Conservation (phyloP, 2,888 invertebrate genomes). For the Oscheius sp. region DNA sequence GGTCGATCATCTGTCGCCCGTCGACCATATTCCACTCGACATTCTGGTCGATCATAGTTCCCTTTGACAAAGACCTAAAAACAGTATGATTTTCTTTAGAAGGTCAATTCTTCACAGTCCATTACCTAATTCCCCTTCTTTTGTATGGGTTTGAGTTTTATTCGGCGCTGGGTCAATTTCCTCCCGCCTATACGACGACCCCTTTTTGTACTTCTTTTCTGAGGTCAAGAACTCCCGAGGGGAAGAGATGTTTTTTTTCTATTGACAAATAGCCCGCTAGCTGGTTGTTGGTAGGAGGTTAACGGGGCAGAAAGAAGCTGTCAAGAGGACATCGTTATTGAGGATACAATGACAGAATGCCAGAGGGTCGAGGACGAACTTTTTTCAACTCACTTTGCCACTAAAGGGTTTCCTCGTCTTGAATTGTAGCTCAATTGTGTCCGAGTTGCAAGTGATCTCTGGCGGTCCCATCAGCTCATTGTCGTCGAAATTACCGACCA, state of each 20-base stretch:
- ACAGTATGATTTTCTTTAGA: background rate
- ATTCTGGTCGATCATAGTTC: slow-evolving; percentile 71
- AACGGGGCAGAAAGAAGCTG: slow-evolving; percentile 1
- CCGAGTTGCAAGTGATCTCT: slow-evolving; percentile 69
- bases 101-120: background rate
- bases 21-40: slow-evolving; percentile 58
- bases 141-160: no score
- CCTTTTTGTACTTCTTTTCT: no score
- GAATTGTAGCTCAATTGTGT: slow-evolving; percentile 72
- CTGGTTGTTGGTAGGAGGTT: background rate
- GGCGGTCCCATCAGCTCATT: slow-evolving; percentile 66
- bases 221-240: no score
- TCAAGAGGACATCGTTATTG: background rate
- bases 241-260: no score
- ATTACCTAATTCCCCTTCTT: background rate
- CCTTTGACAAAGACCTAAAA: slow-evolving; percentile 71
- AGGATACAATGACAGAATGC: background rate
- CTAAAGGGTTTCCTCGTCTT: slow-evolving; percentile 66
- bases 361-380: background rate
- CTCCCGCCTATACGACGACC: background rate
- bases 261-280: no score
- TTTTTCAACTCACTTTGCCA: slow-evolving; percentile 41
- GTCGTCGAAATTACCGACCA: slow-evolving; percentile 33
- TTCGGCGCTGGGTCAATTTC: no score
- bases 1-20: slow-evolving; percentile 62